phyloP scores from a whole-genome alignment of 2,888 invertebrate genomes.

The Dicyrtoma fusca region DNA sequence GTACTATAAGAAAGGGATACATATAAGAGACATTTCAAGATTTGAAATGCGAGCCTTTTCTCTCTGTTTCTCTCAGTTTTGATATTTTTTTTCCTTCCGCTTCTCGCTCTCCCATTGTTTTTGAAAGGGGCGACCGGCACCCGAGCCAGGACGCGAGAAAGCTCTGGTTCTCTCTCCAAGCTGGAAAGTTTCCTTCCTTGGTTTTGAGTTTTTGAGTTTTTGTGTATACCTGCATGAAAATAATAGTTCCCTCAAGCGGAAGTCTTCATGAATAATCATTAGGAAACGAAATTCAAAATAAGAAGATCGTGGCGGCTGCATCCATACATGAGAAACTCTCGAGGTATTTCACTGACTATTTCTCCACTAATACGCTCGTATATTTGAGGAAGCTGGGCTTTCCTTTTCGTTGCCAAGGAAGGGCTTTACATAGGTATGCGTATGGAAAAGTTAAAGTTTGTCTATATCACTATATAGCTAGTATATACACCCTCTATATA shows the following conservation, averaged over 20 bases:
- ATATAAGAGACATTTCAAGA: no score
- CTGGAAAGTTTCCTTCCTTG: neutral
- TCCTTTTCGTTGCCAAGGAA: neutral
- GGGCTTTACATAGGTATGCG: no score
- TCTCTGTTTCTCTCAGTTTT: constrained; percentile 3
- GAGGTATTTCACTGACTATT: no score
- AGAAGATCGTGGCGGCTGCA: neutral
- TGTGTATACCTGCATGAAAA: constrained; percentile 17
- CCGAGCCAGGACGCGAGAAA: constrained; percentile 5
- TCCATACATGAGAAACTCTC: neutral
- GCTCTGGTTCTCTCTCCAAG: neutral
- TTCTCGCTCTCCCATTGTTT: constrained; percentile 13
- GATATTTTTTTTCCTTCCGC: neutral
- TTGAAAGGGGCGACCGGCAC: neutral
- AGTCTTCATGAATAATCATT: constrained; percentile 37
- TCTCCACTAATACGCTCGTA: no score
- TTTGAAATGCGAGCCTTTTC: neutral
- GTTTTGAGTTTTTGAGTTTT: constrained; percentile 1
- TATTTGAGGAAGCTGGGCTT: no score
- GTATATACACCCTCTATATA: no score
- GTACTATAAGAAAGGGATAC: no score
- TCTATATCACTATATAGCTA: no score
- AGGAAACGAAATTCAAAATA: neutral
- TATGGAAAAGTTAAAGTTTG: no score
- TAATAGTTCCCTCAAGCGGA: constrained; percentile 28